Evolutionary conservation across 2,797 vertebrate genomes (phyloP).

Genomic region (Neosilurus hyrtlii): DNA sequence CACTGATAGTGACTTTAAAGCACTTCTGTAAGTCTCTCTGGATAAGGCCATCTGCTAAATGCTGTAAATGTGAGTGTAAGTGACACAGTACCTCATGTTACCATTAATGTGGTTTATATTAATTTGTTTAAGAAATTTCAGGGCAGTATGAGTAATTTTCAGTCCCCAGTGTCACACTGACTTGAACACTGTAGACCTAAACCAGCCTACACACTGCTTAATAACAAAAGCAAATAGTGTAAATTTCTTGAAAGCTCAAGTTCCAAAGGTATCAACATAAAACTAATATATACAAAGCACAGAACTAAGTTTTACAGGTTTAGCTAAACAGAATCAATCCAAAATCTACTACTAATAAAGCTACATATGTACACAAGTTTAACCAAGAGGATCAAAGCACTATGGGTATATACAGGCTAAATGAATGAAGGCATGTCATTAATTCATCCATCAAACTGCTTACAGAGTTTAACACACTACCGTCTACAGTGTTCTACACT

Average conservation of each 20-base stretch:
- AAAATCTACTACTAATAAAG: neutral
- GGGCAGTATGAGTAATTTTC: neutral
- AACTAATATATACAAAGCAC: neutral
- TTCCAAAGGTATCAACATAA: neutral
- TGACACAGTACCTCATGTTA: neutral
- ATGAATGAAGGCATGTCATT: neutral
- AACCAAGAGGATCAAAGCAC: too few relatives aligned
- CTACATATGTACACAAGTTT: neutral
- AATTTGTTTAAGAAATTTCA: conserved; percentile 8
- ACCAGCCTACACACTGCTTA: neutral
- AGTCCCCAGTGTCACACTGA: neutral
- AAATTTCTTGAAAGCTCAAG: neutral
- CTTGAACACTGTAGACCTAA: neutral
- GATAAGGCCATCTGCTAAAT: too few relatives aligned
- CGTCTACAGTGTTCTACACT: neutral
- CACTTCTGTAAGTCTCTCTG: too few relatives aligned
- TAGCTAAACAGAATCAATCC: neutral
- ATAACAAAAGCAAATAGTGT: neutral
- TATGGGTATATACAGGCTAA: too few relatives aligned
- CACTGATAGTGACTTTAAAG: too few relatives aligned
- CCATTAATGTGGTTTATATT: conserved; percentile 4
- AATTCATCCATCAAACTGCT: conserved; percentile 6
- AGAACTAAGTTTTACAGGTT: neutral
- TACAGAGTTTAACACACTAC: conserved; percentile 5
- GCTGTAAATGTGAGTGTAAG: neutral